Conservation (phyloP, 2,888 invertebrate genomes). For the Chymomyza procnemis region DNA sequence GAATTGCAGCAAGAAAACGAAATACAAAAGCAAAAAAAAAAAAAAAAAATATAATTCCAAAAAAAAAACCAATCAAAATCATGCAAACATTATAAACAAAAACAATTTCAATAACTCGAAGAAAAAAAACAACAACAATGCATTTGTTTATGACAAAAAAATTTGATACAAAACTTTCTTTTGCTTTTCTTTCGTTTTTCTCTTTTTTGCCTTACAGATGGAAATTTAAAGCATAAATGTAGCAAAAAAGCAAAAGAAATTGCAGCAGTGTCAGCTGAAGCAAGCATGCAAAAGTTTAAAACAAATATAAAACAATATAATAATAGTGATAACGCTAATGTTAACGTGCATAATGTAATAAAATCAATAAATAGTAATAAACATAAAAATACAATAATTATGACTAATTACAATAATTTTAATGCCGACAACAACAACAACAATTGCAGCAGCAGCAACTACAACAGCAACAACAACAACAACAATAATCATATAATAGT, state of each 20-base stretch:
- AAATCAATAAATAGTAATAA: constrained; percentile 15
- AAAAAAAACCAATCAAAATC: neutral
- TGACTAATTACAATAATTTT: neutral
- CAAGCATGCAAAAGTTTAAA: constrained; percentile 25
- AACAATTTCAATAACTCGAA: neutral
- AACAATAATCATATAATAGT: constrained; percentile 57
- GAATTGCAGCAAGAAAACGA: neutral
- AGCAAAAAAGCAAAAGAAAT: constrained; percentile 57
- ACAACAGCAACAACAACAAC: constrained; percentile 34
- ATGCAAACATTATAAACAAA: neutral
- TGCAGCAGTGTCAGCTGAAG: constrained; percentile 28
- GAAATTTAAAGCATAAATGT: constrained; percentile 70
- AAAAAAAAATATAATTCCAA: neutral
- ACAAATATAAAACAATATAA: constrained; percentile 10
- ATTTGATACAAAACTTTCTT: constrained; percentile 49
- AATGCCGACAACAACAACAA: constrained; percentile 22
- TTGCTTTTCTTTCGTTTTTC: constrained; percentile 50
- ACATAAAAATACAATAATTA: neutral
- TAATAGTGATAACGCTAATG: constrained; percentile 13
- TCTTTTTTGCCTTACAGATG: constrained; percentile 75
- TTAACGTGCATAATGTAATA: constrained; percentile 12
- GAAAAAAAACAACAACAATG: constrained; percentile 18
- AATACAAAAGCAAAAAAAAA: neutral
- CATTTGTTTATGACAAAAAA: constrained; percentile 28
- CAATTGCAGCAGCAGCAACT: constrained; percentile 22